Base-by-base conservation (phyloP, 2,888 invertebrate genomes). In the Meiosimyza platycephala region DNA sequence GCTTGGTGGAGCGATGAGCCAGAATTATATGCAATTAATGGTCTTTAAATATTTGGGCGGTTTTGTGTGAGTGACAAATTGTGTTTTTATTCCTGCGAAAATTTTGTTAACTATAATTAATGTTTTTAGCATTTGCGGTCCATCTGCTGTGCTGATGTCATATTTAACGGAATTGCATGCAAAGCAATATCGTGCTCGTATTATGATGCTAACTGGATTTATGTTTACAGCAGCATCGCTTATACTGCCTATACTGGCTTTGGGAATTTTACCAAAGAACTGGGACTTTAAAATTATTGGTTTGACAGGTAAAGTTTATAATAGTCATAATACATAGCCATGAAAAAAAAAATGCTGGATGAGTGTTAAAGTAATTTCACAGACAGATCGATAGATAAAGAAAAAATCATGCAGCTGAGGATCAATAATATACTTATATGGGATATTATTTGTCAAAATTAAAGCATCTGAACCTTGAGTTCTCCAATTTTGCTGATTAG, bases 121-220 rank as follows among this genome's bases (percentile, higher is more conserved):
- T 33, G 2, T 13, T 1, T 7, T 18, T 80, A 92, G 92, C 74
- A 89, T 90, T 72, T 90, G 90, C 77, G 94, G 94, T 1, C 94
- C 94, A 1, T 92, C 92, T 82, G 93, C 94, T 0, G 91, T 94
- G 6, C 85, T 93, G 60, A 90, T 92, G 81, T 90, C 93, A 0
- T 94, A 93, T 84, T 81, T 94, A 62, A 91, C 93, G 0, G 95
- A 95, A 84, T 89, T 94, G 72, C 94, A 94, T 82, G 89, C 91
- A 33, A 88, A 90, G 0, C 89, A 90, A 74, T 89, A 4, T 28
- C 28, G 28, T 3, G 28, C 28, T 28, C 28, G 28, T 3, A 93
- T 78, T 55, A 89, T 93, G 75, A 89, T 93, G 80, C 88, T 91
- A 68, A 88, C 91, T 33, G 92, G 93, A 71, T 87, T 92, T n/a